Conservation (phyloP, 2,113 vertebrate genomes). For the Neogale vison region DNA sequence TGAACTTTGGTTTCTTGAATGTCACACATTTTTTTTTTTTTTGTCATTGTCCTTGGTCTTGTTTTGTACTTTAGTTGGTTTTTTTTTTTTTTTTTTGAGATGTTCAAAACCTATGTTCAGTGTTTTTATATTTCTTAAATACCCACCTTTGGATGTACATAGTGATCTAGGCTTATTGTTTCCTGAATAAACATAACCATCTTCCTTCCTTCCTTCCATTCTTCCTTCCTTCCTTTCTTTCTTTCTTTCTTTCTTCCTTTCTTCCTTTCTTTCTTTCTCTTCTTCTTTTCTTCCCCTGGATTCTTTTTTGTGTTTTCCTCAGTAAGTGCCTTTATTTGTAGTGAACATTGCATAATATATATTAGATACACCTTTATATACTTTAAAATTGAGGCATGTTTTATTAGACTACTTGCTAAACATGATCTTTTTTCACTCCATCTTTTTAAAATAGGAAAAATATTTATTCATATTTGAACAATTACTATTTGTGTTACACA, state of each 20-base stretch:
- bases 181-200: neutral
- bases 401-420: neutral
- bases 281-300: neutral
- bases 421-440: neutral
- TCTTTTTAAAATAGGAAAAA: neutral
- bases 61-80: neutral
- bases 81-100: neutral
- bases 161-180: neutral
- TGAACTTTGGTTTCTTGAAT: neutral
- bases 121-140: neutral
- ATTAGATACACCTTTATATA: no score
- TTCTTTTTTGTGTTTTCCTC: no score
- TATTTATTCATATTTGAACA: neutral
- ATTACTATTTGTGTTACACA: neutral
- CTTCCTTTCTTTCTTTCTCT: no score
- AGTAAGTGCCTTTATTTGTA: neutral
- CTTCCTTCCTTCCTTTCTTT: no score
- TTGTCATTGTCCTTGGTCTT: neutral
- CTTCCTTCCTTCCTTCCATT: neutral
- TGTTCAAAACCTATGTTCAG: neutral
- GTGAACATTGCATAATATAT: neutral
- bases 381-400: neutral
- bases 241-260: no score
- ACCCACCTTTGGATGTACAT: neutral
- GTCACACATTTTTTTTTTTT: fast-evolving